Base-by-base conservation (phyloP, 2,113 vertebrate species). In the Gymnocephalus cernua region DNA sequence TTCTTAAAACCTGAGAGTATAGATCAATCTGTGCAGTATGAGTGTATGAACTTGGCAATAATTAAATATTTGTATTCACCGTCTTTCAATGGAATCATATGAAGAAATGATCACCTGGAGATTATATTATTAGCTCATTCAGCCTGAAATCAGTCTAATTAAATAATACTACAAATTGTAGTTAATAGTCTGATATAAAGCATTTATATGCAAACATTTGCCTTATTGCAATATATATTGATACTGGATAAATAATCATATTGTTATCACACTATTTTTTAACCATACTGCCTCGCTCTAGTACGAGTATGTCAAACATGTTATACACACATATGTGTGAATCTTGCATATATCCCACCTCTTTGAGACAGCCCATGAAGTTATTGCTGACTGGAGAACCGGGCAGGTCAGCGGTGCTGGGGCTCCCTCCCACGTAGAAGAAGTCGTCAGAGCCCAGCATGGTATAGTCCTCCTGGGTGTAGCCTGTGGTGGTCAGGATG, bases 331-430 rank as follows among this genome's bases (percentile, higher is more conserved):
- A 62, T 27, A 27, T 1, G 0, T 65, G 25, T 65, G 25, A 12
- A n/a, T 50, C 16, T 67, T 32, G 4, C 61, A 21, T n/a, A 57
- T 16, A 2, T 44, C 95, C 94, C 97, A 99, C 98, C 98, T 99
- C 98, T 95, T 97, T 99, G 80, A 99, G 96, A 95, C 98, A 99
- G 93, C 98, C 98, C 98, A 99, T 99, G 95, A 99, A 99, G 96
- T 99, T 99, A 96, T 99, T 99, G 97, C 98, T 99, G 96, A 99
- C 98, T 86, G 98, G 98, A 74, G 98, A 99, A 90, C 98, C 98
- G 2, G 98, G 98, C 9, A 99, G 96, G 95, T 99, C 98, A 68
- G 98, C 98, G 48, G 98, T 99, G 95, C 98, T 99, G 92, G 97
- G 98, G 93, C 98, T 99, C 89, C 98, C 98, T 91, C 98, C 98